A percentile compares a stretch with the other conserved stretches of the same genome.
These are phyloP conservation scores for Botia almorhae DNA, from an alignment of 2,797 vertebrate species.

Conservation along the genomic window DNA sequence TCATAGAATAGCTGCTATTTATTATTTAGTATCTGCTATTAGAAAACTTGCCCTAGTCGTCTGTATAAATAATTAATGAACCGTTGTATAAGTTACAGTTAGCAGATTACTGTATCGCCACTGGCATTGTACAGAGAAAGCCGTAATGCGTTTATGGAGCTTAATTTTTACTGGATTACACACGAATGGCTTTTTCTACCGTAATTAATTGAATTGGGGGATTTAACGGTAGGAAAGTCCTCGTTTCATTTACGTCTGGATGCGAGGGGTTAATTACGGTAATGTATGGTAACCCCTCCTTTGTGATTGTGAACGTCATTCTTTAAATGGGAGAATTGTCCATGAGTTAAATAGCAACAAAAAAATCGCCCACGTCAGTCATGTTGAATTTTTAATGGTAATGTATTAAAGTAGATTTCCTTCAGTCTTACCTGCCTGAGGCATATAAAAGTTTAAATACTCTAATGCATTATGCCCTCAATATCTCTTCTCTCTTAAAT, in stretches of 20 bases:
- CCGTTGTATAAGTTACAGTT: slow-evolving; percentile 59
- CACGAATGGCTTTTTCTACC: slow-evolving; percentile 50
- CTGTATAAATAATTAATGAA: slow-evolving; percentile 61
- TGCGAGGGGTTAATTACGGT: slow-evolving; percentile 47
- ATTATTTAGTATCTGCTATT: slow-evolving; percentile 64
- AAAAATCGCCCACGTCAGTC: slow-evolving; percentile 3
- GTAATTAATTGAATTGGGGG: slow-evolving; percentile 54
- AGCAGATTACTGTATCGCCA: slow-evolving; percentile 54
- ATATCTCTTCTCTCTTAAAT: slow-evolving; percentile 25
- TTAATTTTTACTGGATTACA: slow-evolving; percentile 58
- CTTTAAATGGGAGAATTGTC: background rate
- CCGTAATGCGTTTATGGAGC: slow-evolving; percentile 51
- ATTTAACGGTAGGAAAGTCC: slow-evolving; percentile 54
- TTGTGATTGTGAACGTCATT: background rate
- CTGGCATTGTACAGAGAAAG: slow-evolving; percentile 45
- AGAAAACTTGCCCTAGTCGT: slow-evolving; percentile 59
- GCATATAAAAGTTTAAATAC: slow-evolving; percentile 32
- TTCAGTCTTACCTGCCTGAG: slow-evolving; percentile 28
- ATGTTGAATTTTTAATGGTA: slow-evolving; percentile 42
- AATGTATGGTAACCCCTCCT: slow-evolving; percentile 12
- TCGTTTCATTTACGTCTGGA: slow-evolving; percentile 40
- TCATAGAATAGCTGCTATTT: slow-evolving; percentile 37
- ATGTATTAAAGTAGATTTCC: slow-evolving; percentile 35
- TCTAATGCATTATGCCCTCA: slow-evolving; percentile 30
- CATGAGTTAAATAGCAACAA: slow-evolving; percentile 22